Evolutionary conservation across 1,140 invertebrate species (phyloP).

Genomic region (Tachypleus tridentatus): DNA sequence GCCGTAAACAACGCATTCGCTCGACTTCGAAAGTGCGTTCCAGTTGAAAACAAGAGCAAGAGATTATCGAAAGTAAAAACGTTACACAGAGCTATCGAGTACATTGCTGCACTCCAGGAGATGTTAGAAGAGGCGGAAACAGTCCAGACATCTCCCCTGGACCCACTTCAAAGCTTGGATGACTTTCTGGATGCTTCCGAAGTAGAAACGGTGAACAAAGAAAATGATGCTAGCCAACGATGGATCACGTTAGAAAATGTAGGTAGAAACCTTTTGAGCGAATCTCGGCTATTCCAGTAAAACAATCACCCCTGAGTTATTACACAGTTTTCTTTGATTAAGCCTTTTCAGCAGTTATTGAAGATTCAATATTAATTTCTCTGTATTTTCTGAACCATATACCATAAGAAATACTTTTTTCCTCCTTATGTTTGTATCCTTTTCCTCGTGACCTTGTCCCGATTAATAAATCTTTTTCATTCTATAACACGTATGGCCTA

Average conservation of each 20-base stretch:
- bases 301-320: too few relatives aligned
- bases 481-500: too few relatives aligned
- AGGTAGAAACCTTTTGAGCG: neutral
- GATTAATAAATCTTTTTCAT: too few relatives aligned
- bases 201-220: constrained; percentile 15
- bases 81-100: constrained; percentile 32
- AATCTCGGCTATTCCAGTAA: too few relatives aligned
- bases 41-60: constrained; percentile 31
- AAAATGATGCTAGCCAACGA: constrained; percentile 16
- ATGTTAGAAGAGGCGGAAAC: constrained; percentile 25
- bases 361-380: too few relatives aligned
- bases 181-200: constrained; percentile 3
- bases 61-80: constrained; percentile 34
- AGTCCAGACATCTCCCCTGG: constrained; percentile 1
- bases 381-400: too few relatives aligned
- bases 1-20: constrained; percentile 44
- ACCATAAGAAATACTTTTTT: too few relatives aligned
- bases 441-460: too few relatives aligned
- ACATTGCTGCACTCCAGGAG: constrained; percentile 29
- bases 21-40: constrained; percentile 38
- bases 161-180: neutral
- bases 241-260: constrained; percentile 15
- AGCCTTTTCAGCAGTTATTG: too few relatives aligned
- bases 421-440: too few relatives aligned
- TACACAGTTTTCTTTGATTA: too few relatives aligned